Evolutionary conservation across 2,888 invertebrate species (phyloP).

Genomic region (Macropis europaea): DNA sequence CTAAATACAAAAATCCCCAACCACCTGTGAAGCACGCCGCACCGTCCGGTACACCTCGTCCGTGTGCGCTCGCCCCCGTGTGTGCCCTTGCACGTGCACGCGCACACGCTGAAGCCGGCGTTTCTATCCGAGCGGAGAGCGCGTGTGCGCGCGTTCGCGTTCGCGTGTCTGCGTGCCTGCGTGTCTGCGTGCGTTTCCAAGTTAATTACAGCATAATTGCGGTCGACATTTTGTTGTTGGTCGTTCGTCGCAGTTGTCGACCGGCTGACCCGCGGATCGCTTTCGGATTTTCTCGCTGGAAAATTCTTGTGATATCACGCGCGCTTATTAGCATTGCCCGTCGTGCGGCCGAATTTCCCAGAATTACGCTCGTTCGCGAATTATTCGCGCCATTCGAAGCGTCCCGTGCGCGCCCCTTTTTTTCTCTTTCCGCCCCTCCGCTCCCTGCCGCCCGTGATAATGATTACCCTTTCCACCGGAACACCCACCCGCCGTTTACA

Average conservation of each 20-base stretch:
- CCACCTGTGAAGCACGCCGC: constrained; percentile 76
- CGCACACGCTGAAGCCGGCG: constrained; percentile 4
- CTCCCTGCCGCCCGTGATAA: neutral
- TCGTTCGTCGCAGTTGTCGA: constrained; percentile 59
- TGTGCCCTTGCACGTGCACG: neutral
- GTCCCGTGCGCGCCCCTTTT: constrained; percentile 3
- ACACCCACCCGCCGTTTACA: neutral
- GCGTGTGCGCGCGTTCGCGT: constrained; percentile 1
- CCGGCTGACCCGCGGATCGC: constrained; percentile 53
- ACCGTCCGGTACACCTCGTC: constrained; percentile 42
- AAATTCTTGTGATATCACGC: constrained; percentile 62
- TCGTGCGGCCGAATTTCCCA: constrained; percentile 19
- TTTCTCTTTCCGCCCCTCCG: neutral
- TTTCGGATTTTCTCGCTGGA: constrained; percentile 52
- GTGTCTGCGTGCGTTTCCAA: constrained; percentile 69
- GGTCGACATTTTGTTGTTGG: constrained; percentile 78
- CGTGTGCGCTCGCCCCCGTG: constrained; percentile 8
- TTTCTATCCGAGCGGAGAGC: too few species aligned
- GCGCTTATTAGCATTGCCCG: constrained; percentile 50
- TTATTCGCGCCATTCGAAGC: constrained; percentile 39
- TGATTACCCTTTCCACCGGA: neutral
- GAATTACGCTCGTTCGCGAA: constrained; percentile 32
- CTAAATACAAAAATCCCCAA: constrained; percentile 80
- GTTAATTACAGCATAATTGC: constrained; percentile 80
- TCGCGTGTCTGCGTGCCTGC: constrained; percentile 8